Percentiles rank a stretch among this genome's conserved stretches.
Evolutionary conservation across 1,140 invertebrate species (phyloP).

Genomic region (Odontomachus brunneus): DNA sequence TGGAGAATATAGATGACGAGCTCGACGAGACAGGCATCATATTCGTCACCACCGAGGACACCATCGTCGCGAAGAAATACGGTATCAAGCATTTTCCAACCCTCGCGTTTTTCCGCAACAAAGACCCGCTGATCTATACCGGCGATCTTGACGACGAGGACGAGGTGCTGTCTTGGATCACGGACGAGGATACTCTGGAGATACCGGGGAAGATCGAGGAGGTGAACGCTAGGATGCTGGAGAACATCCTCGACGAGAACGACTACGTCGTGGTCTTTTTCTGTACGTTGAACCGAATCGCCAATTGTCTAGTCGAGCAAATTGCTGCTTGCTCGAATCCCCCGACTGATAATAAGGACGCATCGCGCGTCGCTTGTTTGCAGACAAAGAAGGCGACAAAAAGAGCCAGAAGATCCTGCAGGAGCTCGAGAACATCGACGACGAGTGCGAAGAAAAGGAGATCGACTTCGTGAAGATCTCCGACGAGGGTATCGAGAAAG

Average conservation of each 20-base stretch:
- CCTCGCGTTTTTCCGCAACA: conserved; percentile 96
- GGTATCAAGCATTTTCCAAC: conserved; percentile 94
- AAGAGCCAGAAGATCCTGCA: conserved; percentile 95
- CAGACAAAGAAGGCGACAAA: conserved; percentile 95
- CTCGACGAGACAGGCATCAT: conserved; percentile 96
- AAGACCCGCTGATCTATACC: conserved; percentile 92
- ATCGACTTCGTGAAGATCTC: conserved; percentile 98
- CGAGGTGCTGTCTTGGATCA: conserved; percentile 95
- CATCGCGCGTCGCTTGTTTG: conserved; percentile 60
- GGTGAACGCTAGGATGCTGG: conserved; percentile 96
- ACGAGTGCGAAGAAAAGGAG: conserved; percentile 96
- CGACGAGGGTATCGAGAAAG: conserved; percentile 94
- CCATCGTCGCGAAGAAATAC: conserved; percentile 92
- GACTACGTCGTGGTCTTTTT: conserved; percentile 96
- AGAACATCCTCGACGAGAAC: conserved; percentile 95
- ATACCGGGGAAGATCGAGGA: conserved; percentile 97
- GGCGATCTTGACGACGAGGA: conserved; percentile 96
- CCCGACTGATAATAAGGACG: not conserved
- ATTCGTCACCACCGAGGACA: conserved; percentile 96
- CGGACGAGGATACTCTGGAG: conserved; percentile 95
- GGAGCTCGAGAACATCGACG: conserved; percentile 97
- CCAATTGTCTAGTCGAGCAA: not conserved
- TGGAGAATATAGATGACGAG: conserved; percentile 97
- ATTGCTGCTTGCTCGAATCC: not conserved
- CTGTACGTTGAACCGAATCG: conserved; percentile 88